Conservation (phyloP, 2,797 vertebrate species). For the Trachops cirrhosus region DNA sequence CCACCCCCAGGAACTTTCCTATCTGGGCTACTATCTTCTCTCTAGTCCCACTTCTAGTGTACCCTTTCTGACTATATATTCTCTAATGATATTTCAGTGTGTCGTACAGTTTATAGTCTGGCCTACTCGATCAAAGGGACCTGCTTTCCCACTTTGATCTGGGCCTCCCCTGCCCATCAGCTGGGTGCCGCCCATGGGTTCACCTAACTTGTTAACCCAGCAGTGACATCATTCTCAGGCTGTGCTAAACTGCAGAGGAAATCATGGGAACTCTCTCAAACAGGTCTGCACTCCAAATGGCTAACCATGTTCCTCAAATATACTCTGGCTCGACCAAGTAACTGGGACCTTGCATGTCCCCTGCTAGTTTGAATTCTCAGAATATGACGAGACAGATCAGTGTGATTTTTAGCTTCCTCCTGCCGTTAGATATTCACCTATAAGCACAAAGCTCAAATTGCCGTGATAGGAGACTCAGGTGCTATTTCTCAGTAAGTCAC, state of each 20-base stretch:
- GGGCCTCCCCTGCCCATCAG: background rate
- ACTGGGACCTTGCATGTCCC: fast-evolving
- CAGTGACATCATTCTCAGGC: background rate
- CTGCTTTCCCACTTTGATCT: background rate
- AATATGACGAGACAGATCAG: background rate
- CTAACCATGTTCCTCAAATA: background rate
- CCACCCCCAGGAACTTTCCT: background rate
- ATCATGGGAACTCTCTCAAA: background rate
- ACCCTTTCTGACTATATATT: background rate
- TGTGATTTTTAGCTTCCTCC: background rate
- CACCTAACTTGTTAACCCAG: background rate
- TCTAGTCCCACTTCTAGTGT: background rate
- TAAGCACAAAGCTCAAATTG: background rate
- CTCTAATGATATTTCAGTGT: background rate
- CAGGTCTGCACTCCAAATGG: background rate
- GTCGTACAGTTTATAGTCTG: background rate
- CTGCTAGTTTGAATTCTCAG: background rate
- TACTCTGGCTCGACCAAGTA: background rate
- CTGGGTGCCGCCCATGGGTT: background rate
- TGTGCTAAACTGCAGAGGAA: background rate
- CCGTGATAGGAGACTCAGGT: background rate
- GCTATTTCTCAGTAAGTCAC: background rate
- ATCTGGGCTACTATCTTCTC: background rate
- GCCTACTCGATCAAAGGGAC: background rate
- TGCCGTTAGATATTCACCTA: background rate